A percentile compares a stretch with the other conserved stretches of the same genome.
Conservation (phyloP, 2,113 vertebrate species). For the Sorex fumeus region DNA sequence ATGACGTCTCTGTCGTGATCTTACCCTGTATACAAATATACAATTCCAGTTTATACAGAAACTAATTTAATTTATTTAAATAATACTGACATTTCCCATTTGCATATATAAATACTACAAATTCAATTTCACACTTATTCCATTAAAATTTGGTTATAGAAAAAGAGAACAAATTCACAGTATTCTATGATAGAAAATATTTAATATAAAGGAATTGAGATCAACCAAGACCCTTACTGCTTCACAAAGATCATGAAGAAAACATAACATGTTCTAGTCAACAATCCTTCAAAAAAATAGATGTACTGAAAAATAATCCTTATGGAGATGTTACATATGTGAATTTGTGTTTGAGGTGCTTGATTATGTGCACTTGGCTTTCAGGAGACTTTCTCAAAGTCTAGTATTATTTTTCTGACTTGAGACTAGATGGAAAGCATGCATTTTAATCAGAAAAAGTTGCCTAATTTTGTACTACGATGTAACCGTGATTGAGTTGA, state of each 20-base stretch:
- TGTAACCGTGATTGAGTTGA: background rate
- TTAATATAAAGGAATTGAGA: background rate
- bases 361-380: background rate
- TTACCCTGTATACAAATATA: background rate
- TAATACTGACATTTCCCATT: background rate
- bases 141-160: constrained; percentile 3
- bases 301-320: constrained; percentile 19
- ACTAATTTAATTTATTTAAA: too few species aligned
- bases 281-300: background rate
- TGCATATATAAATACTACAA: background rate
- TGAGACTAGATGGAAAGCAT: background rate
- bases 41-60: background rate
- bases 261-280: constrained; percentile 30
- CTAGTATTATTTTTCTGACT: background rate
- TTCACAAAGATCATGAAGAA: constrained; percentile 6
- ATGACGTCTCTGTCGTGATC: background rate
- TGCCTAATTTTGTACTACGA: background rate
- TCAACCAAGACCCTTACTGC: background rate
- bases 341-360: background rate
- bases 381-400: background rate
- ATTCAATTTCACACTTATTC: background rate
- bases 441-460: constrained; percentile 2
- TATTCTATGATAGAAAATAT: background rate
- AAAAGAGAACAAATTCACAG: background rate
- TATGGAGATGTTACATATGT: background rate